phyloP scores from a whole-genome alignment of 2,113 vertebrate species.

The Petaurus breviceps region DNA sequence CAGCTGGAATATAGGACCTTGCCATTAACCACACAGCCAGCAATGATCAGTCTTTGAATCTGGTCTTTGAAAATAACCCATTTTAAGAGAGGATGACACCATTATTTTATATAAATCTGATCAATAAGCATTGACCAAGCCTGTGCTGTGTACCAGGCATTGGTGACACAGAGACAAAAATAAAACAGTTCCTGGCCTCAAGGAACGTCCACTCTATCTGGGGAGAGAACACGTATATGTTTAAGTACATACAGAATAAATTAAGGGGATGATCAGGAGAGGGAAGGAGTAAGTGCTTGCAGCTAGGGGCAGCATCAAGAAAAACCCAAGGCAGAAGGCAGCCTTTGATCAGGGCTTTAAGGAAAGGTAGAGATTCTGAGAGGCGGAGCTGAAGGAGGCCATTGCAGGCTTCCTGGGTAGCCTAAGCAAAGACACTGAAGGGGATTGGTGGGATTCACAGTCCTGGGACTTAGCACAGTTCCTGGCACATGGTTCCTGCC shows the following conservation, averaged over 20 bases:
- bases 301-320: background rate
- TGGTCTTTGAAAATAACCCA: background rate
- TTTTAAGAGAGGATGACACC: background rate
- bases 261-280: background rate
- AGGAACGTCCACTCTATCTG: background rate
- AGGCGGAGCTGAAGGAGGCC: background rate
- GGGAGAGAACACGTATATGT: background rate
- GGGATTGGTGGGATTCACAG: background rate
- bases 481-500: too few species aligned
- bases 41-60: background rate
- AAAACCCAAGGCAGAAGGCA: background rate
- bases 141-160: background rate
- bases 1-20: background rate
- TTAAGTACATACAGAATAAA: background rate
- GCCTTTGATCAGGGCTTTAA: background rate
- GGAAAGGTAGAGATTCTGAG: background rate
- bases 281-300: background rate
- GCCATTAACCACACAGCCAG: background rate
- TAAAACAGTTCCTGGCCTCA: background rate
- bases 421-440: background rate
- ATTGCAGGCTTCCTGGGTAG: background rate
- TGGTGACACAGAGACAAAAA: background rate
- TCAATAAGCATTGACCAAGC: background rate
- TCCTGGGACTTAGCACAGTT: background rate
- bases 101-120: background rate